Conservation (phyloP, 2,797 vertebrate genomes). For the Schizopygopsis pylzovi region DNA sequence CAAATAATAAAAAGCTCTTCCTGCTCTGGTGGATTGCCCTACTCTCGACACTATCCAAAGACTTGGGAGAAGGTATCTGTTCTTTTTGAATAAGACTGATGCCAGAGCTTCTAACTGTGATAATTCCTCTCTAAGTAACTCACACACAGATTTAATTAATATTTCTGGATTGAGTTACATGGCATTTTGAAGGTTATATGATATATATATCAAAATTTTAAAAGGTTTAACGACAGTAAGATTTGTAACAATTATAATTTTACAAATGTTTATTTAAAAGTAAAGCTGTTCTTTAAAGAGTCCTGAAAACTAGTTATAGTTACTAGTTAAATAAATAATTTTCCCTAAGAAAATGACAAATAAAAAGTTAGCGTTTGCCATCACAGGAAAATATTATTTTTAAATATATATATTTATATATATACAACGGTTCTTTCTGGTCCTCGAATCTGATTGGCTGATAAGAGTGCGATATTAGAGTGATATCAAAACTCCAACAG, state of each 20-base stretch:
- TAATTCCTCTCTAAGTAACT: background rate
- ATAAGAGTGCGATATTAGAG: no score
- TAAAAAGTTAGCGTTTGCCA: background rate
- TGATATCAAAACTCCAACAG: no score
- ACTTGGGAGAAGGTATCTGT: background rate
- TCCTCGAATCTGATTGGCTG: no score
- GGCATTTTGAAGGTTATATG: no score
- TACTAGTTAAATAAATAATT: no score
- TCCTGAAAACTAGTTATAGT: no score
- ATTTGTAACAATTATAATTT: background rate
- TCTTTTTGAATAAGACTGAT: background rate
- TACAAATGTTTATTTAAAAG: no score
- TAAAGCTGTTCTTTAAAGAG: no score
- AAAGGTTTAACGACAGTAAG: background rate
- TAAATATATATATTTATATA: no score
- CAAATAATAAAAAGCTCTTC: background rate
- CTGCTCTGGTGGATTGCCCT: background rate
- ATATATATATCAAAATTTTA: no score
- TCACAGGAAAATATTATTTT: no score
- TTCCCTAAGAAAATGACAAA: background rate
- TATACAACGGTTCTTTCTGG: no score
- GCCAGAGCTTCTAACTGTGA: background rate
- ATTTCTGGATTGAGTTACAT: background rate
- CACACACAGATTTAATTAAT: background rate
- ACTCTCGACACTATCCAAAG: background rate